Evolutionary conservation across 2,797 vertebrate species (phyloP), one percentile per base, ranked within the genome.

Genomic region (Hippopotamyrus pictus): DNA sequence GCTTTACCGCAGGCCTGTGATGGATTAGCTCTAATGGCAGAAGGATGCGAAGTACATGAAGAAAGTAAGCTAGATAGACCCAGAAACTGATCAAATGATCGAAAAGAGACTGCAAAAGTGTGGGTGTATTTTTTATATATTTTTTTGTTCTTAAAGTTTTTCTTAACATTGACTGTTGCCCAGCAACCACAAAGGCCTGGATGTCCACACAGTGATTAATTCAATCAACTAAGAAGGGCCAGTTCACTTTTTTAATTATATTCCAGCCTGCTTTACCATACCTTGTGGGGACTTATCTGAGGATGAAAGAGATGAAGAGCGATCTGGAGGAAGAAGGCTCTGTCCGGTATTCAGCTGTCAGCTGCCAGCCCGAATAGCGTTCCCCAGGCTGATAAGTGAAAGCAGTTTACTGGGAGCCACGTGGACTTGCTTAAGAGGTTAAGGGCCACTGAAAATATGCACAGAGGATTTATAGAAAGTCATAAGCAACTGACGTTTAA

Each of bases 381-480:
- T 44, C 57, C 53, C 22, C 53, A n/a, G 59, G 7, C 69, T 50
- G 88, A 79, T 76, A 69, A 54, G 79, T 48, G 6, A 53, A 33
- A 79, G 22, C 88, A 48, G 88, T 89, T 59, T 65, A 29, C 46
- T 22, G 41, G 44, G 37, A 29, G 88, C 86, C 53, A 84, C 44
- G 88, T 84, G 88, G 41, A 84, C 79, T 85, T 65, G 82, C 79
- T 89, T 84, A 48, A 84, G 57, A 54, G 88, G 79, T 89, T 33
- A 62, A 85, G 57, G 54, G 79, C 29, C 79, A 85, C 37, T 46
- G 79, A 85, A 85, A 89, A 76, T 79, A 88, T 79, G 76, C 76
- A 84, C 41, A 44, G 5, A 14, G 51, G 62, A 84, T 82, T 89
- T 57, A 37, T 69, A 44, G 88, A 89, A 89, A 82, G 50, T 33